Base-by-base conservation (phyloP, 2,113 vertebrate species). In the Otolemur garnettii region DNA sequence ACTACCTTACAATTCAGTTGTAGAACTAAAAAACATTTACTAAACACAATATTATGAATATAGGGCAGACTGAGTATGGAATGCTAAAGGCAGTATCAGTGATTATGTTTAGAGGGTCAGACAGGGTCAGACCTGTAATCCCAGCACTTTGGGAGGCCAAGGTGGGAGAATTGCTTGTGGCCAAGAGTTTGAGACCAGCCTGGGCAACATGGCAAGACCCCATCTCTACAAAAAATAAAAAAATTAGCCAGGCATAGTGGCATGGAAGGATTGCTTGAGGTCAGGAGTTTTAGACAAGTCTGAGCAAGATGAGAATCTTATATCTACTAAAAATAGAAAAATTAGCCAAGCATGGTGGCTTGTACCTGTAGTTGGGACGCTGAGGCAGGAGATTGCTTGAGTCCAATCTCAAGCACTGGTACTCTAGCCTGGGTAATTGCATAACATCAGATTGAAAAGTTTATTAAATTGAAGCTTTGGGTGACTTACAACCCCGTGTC, bases 1-100 rank as follows among this genome's bases (percentile, higher is more conserved):
- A 68, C 35, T 92, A 60, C 42, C 72, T 95, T 77, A 59, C 19
- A 77, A 42, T 77, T 95, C 69, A 64, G 55, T 87, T 96, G 30
- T 38, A 95, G 38, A 96, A 87, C 21, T 68, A 38, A 57, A 68
- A 92, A 77, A 74, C 62, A 60, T 66, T 90, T 79, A 59, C 24
- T 68, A 62, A 93, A 19, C 38, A 81, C 60, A 72, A 19, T 92
- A 74, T 88, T 90, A 4, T 85, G 45, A 87, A n/a, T 71, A 42
- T 71, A 72, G 35, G 80, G 26, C 66, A 87, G 55, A 93, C 42
- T 53, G n/a, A 91, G 17, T 74, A 30, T 82, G 84, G 15, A 35
- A 83, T 90, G 13, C 22, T 75, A 72, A 84, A 96, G 38, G 35
- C 64, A 4, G n/a, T 30, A 50, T 74, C 33, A 50, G 1, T 88